Base-by-base conservation (phyloP, 30 jellyfish, hydroid and myxozoan genomes). In the Aurelia sp. region DNA sequence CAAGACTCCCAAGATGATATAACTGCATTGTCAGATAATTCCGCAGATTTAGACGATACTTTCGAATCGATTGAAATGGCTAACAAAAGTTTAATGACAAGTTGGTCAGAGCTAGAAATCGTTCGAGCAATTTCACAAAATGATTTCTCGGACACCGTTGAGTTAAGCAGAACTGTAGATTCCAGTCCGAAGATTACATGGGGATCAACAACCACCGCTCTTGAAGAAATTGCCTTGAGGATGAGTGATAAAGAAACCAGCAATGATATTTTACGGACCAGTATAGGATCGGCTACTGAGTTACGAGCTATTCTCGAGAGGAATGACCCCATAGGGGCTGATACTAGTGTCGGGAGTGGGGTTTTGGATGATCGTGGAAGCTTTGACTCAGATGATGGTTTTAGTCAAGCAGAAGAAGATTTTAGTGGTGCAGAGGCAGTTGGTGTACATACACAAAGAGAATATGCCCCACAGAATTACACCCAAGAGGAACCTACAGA, bases 101-200 rank as follows among this genome's bases (percentile, higher is more conserved):
- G 92, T 63, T 83, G 92, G 92, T 68, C 86, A 16, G 92, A 83
- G 48, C 92, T 68, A n/a, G 79, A 71, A 19, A 22, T 71, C 16
- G 41, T 38, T 62, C 70, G 57, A 4, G 86, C 60, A 15, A 70
- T 57, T 5, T 19, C 61, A 35, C 63, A 33, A 7, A 35, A 19
- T 15, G 82, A 83, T 13, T 51, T 1, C 18, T 22, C 91, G 17
- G 92, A 70, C 40, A 50, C 74, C 64, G 27, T 83, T 0, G 31
- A 21, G 30, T 47, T 83, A 16, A 85, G 13, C 38, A 71, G 51
- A 53, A 58, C 21, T 3, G 15, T 53, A 44, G 76, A 68, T 19
- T 48, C 59, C 20, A 71, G 92, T 70, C 92, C 92, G 74, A 63
- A 57, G 13, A 70, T 83, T 70, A 83, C 92, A 33, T 83, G 92